Conservation (phyloP, 2,888 invertebrate species). For the Phorcus lineatus region DNA sequence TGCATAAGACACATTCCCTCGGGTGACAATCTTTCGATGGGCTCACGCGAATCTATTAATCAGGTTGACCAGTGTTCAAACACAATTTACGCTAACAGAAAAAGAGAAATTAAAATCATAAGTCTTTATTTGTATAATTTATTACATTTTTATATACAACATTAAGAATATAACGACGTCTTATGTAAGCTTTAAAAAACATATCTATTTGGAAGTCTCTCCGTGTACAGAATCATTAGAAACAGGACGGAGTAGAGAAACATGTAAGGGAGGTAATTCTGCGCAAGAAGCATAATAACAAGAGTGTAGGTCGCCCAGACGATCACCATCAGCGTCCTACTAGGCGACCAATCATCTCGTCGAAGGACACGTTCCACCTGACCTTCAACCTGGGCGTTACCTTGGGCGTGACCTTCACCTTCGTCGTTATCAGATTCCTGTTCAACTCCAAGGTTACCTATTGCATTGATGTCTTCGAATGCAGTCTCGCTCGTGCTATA, state of each 20-base stretch:
- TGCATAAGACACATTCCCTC: too few relatives aligned
- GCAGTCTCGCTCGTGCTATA: conserved; percentile 7
- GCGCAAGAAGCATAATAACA: neutral
- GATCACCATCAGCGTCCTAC: neutral
- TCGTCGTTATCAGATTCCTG: conserved; percentile 3
- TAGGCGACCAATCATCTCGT: neutral
- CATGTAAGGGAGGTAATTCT: conserved; percentile 16
- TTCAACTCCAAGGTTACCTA: neutral
- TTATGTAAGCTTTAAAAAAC: neutral
- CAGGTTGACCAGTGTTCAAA: too few relatives aligned
- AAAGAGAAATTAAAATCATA: too few relatives aligned
- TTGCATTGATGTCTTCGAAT: neutral
- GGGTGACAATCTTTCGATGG: too few relatives aligned
- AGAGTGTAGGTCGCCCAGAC: conserved; percentile 6
- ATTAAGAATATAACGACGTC: conserved; percentile 10
- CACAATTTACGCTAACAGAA: too few relatives aligned
- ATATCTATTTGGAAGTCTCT: conserved; percentile 8
- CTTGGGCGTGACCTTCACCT: neutral
- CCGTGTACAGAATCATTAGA: neutral
- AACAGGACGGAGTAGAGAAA: neutral
- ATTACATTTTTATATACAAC: neutral
- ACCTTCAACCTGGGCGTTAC: neutral
- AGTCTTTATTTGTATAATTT: too few relatives aligned
- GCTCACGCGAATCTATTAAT: too few relatives aligned
- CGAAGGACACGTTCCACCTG: neutral